Percentiles rank a stretch among this genome's conserved stretches.
These are phyloP conservation scores for Meliscaeva auricollis DNA, from an alignment of 2,888 invertebrate genomes.

Conservation along the genomic window DNA sequence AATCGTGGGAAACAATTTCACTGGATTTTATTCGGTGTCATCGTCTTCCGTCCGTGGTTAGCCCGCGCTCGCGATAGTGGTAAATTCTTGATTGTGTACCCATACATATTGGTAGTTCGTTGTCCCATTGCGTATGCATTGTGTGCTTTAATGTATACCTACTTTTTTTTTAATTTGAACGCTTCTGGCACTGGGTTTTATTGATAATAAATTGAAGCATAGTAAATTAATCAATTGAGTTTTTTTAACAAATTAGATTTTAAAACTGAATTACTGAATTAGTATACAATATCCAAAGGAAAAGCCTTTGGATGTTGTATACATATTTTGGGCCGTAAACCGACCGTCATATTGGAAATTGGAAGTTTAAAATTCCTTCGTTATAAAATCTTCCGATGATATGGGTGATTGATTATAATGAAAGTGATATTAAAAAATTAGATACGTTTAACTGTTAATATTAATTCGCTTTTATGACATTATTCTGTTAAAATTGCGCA, in stretches of 20 bases:
- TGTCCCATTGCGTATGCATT: constrained; percentile 40
- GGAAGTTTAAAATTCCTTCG: constrained; percentile 1
- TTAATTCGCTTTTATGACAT: too few species aligned
- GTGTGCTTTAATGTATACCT: constrained; percentile 26
- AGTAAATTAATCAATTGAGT: constrained; percentile 50
- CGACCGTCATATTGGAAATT: background rate
- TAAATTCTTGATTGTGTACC: constrained; percentile 4
- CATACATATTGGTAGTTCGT: constrained; percentile 41
- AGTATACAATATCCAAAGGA: too few species aligned
- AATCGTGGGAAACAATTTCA: constrained; percentile 67
- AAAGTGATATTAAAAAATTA: too few species aligned
- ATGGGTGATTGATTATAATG: constrained; percentile 42
- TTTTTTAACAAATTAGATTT: too few species aligned
- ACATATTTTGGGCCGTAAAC: background rate
- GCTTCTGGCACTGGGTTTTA: constrained; percentile 51
- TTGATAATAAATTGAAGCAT: constrained; percentile 53
- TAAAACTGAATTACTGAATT: too few species aligned
- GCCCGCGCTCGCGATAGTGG: background rate
- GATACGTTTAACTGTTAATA: too few species aligned
- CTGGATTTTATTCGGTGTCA: constrained; percentile 14
- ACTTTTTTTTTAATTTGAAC: constrained; percentile 27
- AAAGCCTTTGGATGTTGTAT: too few species aligned
- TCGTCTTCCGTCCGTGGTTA: constrained; percentile 15
- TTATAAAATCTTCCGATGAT: constrained; percentile 26
- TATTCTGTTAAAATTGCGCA: too few species aligned